phyloP scores from a whole-genome alignment of 2,113 vertebrate species.

The Ceuthmochares aereus region DNA sequence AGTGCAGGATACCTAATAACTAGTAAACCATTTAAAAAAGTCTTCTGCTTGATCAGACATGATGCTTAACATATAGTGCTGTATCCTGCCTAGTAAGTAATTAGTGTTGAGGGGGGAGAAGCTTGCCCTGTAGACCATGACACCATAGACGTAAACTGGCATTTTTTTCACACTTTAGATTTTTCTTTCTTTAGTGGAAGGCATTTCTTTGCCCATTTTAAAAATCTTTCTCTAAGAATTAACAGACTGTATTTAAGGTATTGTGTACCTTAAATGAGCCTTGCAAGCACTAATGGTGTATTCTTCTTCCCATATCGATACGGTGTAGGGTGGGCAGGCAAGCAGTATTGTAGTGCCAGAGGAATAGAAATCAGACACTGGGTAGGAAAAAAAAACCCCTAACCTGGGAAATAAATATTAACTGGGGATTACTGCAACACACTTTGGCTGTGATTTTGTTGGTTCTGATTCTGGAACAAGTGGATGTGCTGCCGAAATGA shows the following conservation, averaged over 20 bases:
- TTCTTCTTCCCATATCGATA: background rate
- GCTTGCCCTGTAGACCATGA: background rate
- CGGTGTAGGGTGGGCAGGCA: background rate
- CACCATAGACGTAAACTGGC: background rate
- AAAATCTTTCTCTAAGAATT: conserved; percentile 27
- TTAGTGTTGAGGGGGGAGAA: background rate
- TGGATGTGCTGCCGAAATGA: background rate
- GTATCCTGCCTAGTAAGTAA: conserved; percentile 21
- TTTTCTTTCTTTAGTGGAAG: background rate
- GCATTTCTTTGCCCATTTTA: background rate
- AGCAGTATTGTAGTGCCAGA: background rate
- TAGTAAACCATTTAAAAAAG: background rate
- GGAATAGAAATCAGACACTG: background rate
- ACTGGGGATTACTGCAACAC: background rate
- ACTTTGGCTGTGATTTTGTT: conserved; percentile 9
- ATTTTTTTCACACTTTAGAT: background rate
- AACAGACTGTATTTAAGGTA: background rate
- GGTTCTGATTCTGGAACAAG: background rate
- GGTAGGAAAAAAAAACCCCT: background rate
- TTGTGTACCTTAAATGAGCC: conserved; percentile 17
- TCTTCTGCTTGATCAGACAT: conserved; percentile 32
- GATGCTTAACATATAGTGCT: background rate
- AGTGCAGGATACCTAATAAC: conserved; percentile 22
- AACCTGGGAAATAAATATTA: background rate
- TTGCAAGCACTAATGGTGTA: background rate